phyloP scores from a whole-genome alignment of 2,888 invertebrate genomes.

The Zygogramma bicolorata region DNA sequence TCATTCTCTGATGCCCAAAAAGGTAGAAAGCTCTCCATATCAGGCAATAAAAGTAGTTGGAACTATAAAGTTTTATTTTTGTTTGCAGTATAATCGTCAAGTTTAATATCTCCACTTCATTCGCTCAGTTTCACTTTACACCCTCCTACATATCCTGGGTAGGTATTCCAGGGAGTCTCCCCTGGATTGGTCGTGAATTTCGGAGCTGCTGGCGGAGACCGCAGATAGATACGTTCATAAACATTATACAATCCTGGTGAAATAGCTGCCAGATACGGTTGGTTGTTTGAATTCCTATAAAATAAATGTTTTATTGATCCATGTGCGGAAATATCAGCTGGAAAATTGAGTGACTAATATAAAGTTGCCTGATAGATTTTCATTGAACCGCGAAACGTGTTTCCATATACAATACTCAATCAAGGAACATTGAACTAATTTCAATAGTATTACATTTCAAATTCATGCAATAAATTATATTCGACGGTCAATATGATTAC shows the following conservation, averaged over 20 bases:
- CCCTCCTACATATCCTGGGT: background rate
- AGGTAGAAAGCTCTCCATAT: background rate
- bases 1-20: too few relatives aligned
- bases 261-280: background rate
- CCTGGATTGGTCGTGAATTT: background rate
- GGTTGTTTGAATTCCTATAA: background rate
- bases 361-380: too few relatives aligned
- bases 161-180: background rate
- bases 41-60: background rate
- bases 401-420: too few relatives aligned
- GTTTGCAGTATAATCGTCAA: background rate
- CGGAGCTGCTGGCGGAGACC: background rate
- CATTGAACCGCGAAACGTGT: too few relatives aligned
- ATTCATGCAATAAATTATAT: too few relatives aligned
- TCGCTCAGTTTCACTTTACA: background rate
- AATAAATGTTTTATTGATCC: background rate
- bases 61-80: background rate
- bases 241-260: background rate
- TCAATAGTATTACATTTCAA: too few relatives aligned
- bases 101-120: background rate
- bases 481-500: too few relatives aligned
- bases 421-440: too few relatives aligned
- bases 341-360: background rate
- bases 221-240: background rate
- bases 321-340: background rate